Base-by-base conservation (phyloP, 2,888 invertebrate genomes). In the Athalia rosae region DNA sequence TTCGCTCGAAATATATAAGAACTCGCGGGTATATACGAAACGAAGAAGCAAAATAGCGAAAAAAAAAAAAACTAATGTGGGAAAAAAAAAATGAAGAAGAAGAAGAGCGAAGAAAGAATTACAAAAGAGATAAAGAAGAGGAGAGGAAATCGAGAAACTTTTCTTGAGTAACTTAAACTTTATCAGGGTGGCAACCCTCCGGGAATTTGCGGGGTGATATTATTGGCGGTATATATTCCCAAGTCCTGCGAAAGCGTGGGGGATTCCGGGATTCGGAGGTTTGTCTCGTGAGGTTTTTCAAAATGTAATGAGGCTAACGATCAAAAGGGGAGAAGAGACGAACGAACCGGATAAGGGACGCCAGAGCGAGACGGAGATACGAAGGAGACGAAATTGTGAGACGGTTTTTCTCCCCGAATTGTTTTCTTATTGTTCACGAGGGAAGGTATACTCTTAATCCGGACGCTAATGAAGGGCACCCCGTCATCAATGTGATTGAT, bases 401-500 rank as follows among this genome's bases (percentile, higher is more conserved):
- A 43, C 58, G 56, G 43, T 62, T 74, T 74, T 74, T 61, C 47
- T 41, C 28, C 9, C 28, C 41, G 61, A 61, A 74, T 74, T 56
- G 50, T 74, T 74, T 74, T 74, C 74, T 59, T 74, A 74, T 62
- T 62, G 61, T 62, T 61, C 41, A 9, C 59, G 7, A 28, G 11
- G 61, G 61, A 48, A 59, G 15, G 59, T 62, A 8, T 61, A 71
- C 76, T 77, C 48, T 73, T 73, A 62, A 71, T 77, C 56, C 53
- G 47, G 45, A 62, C 62, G 50, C 63, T 77, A 77, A 77, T 77
- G 77, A 77, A 77, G 73, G 62, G 77, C 77, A 61, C 63, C 77
- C 77, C 56, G 45, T 77, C 77, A 77, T 73, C 73, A 73, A 73
- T 62, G 77, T 77, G 77, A 77, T 77, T 77, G 77, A 77, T 77